phyloP scores from a whole-genome alignment of 2,888 invertebrate genomes.

The Neocrepidodera transversa region DNA sequence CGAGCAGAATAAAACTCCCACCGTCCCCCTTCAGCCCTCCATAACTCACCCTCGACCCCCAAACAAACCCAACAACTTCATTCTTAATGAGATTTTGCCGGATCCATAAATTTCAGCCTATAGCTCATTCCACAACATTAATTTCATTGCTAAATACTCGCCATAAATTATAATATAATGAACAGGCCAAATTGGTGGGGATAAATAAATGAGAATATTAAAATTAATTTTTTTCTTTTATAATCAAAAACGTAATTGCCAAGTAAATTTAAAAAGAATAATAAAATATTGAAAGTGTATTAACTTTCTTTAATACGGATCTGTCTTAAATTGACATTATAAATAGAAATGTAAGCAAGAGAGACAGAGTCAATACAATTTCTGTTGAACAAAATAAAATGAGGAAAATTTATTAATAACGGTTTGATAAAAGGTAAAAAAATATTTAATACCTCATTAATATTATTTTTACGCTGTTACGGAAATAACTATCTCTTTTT shows the following conservation, averaged over 20 bases:
- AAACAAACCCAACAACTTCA: slow-evolving; percentile 61
- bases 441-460: slow-evolving; percentile 36
- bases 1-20: slow-evolving; percentile 1
- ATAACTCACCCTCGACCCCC: slow-evolving; percentile 42
- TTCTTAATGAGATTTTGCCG: slow-evolving; percentile 63
- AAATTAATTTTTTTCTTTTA: slow-evolving; percentile 42
- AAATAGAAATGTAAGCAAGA: too few relatives aligned
- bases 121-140: slow-evolving; percentile 63
- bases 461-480: slow-evolving; percentile 17
- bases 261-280: too few relatives aligned
- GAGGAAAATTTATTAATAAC: too few relatives aligned
- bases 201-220: slow-evolving; percentile 58
- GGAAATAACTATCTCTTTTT: slow-evolving; percentile 21
- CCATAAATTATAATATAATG: slow-evolving; percentile 62
- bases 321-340: too few relatives aligned
- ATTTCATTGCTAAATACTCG: slow-evolving; percentile 62
- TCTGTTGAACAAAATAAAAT: too few relatives aligned
- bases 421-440: too few relatives aligned
- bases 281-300: too few relatives aligned
- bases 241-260: neutral
- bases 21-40: slow-evolving; percentile 34
- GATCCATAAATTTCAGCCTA: slow-evolving; percentile 63
- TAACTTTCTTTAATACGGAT: too few relatives aligned
- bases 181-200: slow-evolving; percentile 59
- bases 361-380: too few relatives aligned